Conservation (phyloP, 2,888 invertebrate species). For the Melanchra persicariae region DNA sequence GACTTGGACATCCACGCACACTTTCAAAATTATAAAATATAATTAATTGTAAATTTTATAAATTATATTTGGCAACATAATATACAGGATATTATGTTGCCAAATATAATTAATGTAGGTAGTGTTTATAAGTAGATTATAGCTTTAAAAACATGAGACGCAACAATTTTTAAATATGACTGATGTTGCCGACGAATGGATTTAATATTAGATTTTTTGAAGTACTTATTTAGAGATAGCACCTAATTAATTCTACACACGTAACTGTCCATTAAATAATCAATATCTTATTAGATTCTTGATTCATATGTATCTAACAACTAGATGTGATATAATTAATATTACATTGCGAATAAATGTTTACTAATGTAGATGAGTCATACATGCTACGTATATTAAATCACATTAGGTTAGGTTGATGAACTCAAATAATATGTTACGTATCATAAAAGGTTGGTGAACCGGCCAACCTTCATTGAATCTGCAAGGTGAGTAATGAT, state of each 20-base stretch:
- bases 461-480: conserved; percentile 5
- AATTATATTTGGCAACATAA: too few species aligned
- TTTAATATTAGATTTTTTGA: not conserved
- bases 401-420: conserved; percentile 4
- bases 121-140: not conserved
- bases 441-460: not conserved
- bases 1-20: too few species aligned
- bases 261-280: not conserved
- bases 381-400: not conserved
- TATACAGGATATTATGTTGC: too few species aligned
- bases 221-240: not conserved
- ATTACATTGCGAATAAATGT: conserved; percentile 6
- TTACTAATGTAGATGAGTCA: conserved; percentile 12
- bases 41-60: too few species aligned
- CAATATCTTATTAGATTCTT: conserved; percentile 1
- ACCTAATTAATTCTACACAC: not conserved
- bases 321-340: conserved; percentile 1
- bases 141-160: not conserved
- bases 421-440: conserved; percentile 17
- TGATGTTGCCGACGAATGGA: not conserved
- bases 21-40: too few species aligned
- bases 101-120: too few species aligned
- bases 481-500: conserved; percentile 17
- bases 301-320: not conserved
- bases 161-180: not conserved